Percentiles rank a stretch among this genome's conserved stretches.
Evolutionary conservation across 2,888 invertebrate species (phyloP).

Genomic region (Zeuzera pyrina): DNA sequence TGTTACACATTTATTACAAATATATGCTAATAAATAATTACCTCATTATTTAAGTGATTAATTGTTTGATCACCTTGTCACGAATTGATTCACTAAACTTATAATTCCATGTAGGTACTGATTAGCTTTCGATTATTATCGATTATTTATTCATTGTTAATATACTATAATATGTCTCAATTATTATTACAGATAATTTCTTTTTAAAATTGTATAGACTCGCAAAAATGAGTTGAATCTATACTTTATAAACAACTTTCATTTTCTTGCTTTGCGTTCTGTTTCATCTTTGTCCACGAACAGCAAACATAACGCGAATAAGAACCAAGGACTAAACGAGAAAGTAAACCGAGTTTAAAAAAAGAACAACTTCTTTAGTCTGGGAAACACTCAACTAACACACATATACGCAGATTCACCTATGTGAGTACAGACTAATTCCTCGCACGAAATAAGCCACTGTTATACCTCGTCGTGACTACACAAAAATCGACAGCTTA

Average conservation of each 20-base stretch:
- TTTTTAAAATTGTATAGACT: too few relatives aligned
- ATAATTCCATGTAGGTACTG: too few relatives aligned
- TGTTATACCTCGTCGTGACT: constrained; percentile 10
- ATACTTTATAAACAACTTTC: constrained; percentile 38
- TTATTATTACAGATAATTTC: too few relatives aligned
- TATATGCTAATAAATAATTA: too few relatives aligned
- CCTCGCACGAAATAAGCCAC: constrained; percentile 14
- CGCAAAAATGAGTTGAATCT: background rate
- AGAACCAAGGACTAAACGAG: constrained; percentile 45
- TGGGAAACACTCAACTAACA: constrained; percentile 35
- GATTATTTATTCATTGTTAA: too few relatives aligned
- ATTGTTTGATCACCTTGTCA: too few relatives aligned
- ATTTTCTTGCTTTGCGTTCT: constrained; percentile 39
- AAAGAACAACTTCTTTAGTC: constrained; percentile 31
- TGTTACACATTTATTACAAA: too few relatives aligned
- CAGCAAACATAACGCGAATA: constrained; percentile 32
- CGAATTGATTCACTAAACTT: too few relatives aligned
- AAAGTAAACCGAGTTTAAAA: constrained; percentile 38
- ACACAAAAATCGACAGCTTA: constrained; percentile 7
- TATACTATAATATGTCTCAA: too few relatives aligned
- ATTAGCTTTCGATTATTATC: too few relatives aligned
- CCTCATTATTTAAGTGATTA: too few relatives aligned
- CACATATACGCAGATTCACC: constrained; percentile 39
- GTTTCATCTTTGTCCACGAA: constrained; percentile 26
- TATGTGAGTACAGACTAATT: constrained; percentile 20